Base-by-base conservation (phyloP, 2,113 vertebrate species). In the Malurus melanocephalus region DNA sequence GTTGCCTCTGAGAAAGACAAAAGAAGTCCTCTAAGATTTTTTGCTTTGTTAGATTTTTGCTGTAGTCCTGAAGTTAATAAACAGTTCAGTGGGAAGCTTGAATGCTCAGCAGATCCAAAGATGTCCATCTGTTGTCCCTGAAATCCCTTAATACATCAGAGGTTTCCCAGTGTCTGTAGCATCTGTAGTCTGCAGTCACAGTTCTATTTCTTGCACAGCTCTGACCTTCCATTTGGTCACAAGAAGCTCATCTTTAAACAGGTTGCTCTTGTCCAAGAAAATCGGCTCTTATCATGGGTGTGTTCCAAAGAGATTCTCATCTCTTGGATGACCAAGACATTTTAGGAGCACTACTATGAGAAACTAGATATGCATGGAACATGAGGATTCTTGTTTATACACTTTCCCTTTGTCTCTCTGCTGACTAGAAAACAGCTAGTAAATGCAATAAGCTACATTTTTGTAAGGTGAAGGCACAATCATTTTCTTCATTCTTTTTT, bases 111-210 rank as follows among this genome's bases (percentile, higher is more conserved):
- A 94, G 86, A 94, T 93, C 86, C 60, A 77, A 94, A 88, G 48
- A 15, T 16, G 78, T 82, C 95, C 94, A 95, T 94, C 93, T 95
- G 90, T 81, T 94, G n/a, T 84, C 80, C 84, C 88, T 90, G 84
- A 93, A 94, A 82, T 77, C 88, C 52, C 71, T 84, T 92, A 92
- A 89, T 82, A 92, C 67, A 80, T 93, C 52, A 88, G 71, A 95
- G 78, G 81, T 91, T 93, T 96, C 93, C 80, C 93, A 92, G 85
- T 88, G 90, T 91, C 74, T 84, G 74, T 91, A 88, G 92, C 93
- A 93, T 93, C 85, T 91, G 94, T 71, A 89, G 76, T 92, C 87
- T 92, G 21, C 72, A 93, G 80, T 93, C 83, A 88, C 66, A 62
- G 48, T 91, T 93, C 87, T 91, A 85, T 92, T 94, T 95, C 92